Base-by-base conservation (phyloP, 1,140 invertebrate species). In the Eriocheir sinensis region DNA sequence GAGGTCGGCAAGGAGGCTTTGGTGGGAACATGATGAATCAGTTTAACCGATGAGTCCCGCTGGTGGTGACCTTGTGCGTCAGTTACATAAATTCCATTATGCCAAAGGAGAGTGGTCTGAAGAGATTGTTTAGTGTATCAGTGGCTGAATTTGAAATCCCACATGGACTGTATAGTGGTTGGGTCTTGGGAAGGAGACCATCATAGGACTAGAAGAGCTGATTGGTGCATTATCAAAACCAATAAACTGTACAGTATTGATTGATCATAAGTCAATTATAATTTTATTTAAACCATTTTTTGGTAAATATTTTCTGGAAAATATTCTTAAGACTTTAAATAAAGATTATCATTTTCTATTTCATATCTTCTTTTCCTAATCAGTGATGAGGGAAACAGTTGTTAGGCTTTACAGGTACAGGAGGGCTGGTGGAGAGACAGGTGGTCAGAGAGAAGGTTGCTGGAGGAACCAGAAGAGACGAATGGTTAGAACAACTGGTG, bases 11-110 rank as follows among this genome's bases (percentile, higher is more conserved):
- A 27, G 90, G 92, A 48, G 93, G 93, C 30, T 90, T 90, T 81
- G 86, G 44, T 32, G 88, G 93, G 2, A 91, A 80, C 36, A 94
- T 91, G 90, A 91, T 94, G 94, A 83, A 53, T 38, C 90, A 91
- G 81, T 91, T 91, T 32, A 94, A 36, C 32, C 34, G 94, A 41
- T 86, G 86, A 88, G 80, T 89, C 48, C 36, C 44, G 9, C 85
- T 80, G 17, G 30, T 44, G 48, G 27, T 32, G 27, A 41, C 30
- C 32, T 88, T 27, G 30, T 21, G 27, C 44, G 48, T 0, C 30
- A 36, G n/a, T 3, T 72, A 21, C 21, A 4, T n/a, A 32, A 4
- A 38, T 72, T 21, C 41, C 27, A 3, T 15, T 15, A 8, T 89
- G 15, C 30, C 27, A 53, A 40, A 34, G 83, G 36, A 38, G 2